Conservation (phyloP, 2,113 vertebrate species). For the Heloderma charlesbogerti region DNA sequence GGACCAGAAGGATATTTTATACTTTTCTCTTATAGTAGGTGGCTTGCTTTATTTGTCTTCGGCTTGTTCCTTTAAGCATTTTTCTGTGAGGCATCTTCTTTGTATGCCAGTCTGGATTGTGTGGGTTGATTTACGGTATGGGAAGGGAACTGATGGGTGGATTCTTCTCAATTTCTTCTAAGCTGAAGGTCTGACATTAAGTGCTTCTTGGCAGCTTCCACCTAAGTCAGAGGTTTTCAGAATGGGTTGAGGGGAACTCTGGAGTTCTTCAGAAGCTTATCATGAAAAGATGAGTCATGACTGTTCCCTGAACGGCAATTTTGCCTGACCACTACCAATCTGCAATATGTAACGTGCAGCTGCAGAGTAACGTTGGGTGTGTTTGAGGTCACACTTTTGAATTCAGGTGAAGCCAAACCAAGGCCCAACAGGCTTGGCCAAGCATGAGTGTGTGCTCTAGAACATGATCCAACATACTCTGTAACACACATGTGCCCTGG, state of each 20-base stretch:
- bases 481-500: neutral
- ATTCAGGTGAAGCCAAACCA: neutral
- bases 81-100: no score
- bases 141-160: neutral
- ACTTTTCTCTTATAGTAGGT: no score
- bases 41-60: no score
- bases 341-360: neutral
- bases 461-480: neutral
- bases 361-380: neutral
- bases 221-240: neutral
- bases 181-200: neutral
- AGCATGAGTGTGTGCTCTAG: neutral
- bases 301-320: neutral
- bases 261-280: neutral
- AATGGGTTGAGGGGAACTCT: neutral
- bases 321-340: neutral
- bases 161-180: neutral
- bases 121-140: no score
- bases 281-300: neutral
- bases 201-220: neutral
- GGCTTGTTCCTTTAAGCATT: no score
- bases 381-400: neutral
- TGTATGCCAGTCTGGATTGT: no score
- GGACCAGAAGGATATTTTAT: no score
- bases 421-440: neutral